Conservation (phyloP, 2,797 vertebrate genomes). For the Argentina silus region DNA sequence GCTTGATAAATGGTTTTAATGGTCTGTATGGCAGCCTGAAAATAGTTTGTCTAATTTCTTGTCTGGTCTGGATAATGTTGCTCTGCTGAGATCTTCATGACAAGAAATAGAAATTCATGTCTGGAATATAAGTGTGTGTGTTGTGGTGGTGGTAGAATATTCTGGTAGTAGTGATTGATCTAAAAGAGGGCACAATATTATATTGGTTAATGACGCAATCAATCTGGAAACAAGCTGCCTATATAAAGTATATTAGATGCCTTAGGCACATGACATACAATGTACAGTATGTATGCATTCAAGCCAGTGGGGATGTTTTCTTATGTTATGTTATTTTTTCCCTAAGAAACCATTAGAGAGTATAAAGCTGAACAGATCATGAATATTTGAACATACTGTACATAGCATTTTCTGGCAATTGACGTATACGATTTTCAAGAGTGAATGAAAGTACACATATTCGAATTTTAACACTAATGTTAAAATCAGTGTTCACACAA, state of each 20-base stretch:
- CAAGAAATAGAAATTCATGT: background rate
- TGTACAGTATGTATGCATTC: background rate
- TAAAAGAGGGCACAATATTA: background rate
- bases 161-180: background rate
- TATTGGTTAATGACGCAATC: constrained; percentile 4
- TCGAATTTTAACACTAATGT: no score
- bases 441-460: no score
- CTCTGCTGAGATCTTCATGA: constrained; percentile 18
- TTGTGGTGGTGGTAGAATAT: background rate
- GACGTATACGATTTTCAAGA: no score
- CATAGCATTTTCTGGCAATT: no score
- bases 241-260: no score
- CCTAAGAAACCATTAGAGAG: background rate
- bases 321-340: background rate
- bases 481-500: no score
- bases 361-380: background rate
- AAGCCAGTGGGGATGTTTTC: background rate
- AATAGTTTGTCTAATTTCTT: constrained; percentile 49
- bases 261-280: no score
- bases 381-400: background rate
- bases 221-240: background rate
- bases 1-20: constrained; percentile 51
- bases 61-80: constrained; percentile 22
- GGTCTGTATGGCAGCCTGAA: constrained; percentile 29
- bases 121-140: background rate